phyloP scores from a whole-genome alignment of 53 echinoderm and acorn worm species.

The Luidia sarsii region DNA sequence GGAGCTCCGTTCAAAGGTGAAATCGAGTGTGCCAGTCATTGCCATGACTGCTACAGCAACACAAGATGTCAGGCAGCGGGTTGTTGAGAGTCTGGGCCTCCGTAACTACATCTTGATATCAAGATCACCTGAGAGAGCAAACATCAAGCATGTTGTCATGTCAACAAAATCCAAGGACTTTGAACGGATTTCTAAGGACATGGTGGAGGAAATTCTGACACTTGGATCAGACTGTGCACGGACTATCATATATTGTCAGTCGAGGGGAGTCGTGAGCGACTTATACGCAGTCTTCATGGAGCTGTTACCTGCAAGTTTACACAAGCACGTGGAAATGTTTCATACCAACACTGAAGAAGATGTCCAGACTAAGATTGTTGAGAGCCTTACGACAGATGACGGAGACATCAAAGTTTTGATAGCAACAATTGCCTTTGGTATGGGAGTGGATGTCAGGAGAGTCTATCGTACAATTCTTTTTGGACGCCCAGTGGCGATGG shows the following conservation, averaged over 20 bases:
- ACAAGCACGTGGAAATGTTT: slow-evolving; percentile 43
- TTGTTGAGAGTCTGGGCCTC: slow-evolving; percentile 47
- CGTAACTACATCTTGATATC: slow-evolving; percentile 9
- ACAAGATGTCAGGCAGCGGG: not conserved
- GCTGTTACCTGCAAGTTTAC: not conserved
- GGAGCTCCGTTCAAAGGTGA: no score
- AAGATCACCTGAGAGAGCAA: slow-evolving; percentile 20
- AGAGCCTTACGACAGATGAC: slow-evolving; percentile 22
- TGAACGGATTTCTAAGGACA: slow-evolving; percentile 17
- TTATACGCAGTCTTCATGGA: slow-evolving; percentile 21
- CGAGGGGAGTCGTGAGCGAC: slow-evolving; percentile 32
- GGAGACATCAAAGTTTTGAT: slow-evolving; percentile 41
- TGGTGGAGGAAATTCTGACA: slow-evolving; percentile 5
- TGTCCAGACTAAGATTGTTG: slow-evolving; percentile 10
- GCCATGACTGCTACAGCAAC: slow-evolving; percentile 67
- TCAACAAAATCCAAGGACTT: slow-evolving; percentile 5
- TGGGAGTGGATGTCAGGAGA: slow-evolving; percentile 12
- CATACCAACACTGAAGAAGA: slow-evolving; percentile 46
- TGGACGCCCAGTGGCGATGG: slow-evolving; percentile 21
- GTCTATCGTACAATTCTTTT: slow-evolving; percentile 21
- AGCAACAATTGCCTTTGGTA: slow-evolving; percentile 47
- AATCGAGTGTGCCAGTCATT: slow-evolving; percentile 1
- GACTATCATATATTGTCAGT: slow-evolving; percentile 50
- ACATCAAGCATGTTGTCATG: slow-evolving; percentile 60
- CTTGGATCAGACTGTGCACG: slow-evolving; percentile 15